Evolutionary conservation across 1,140 invertebrate genomes (phyloP).

Genomic region (Rhagoletis pomonella): DNA sequence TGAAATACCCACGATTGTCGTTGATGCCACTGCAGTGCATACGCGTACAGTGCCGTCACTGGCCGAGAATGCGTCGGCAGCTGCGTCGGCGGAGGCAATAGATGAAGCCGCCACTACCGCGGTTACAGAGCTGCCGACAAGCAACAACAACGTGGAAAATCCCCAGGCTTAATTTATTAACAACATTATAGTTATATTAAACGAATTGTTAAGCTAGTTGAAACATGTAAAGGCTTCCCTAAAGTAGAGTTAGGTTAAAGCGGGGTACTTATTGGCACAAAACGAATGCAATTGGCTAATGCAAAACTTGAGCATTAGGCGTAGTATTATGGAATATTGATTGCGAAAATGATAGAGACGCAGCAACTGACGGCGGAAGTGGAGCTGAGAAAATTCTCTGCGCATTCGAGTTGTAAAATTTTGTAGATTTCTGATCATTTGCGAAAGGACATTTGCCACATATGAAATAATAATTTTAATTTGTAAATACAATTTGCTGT

Average conservation of each 20-base stretch:
- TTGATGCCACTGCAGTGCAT: not conserved
- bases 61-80: not conserved
- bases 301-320: slow-evolving; percentile 4
- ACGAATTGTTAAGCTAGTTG: slow-evolving; percentile 29
- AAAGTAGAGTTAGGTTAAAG: slow-evolving; percentile 20
- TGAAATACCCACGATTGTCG: not conserved
- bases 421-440: not conserved
- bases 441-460: not conserved
- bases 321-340: slow-evolving; percentile 33
- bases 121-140: not conserved
- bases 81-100: not conserved
- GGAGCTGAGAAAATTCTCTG: not conserved
- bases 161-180: slow-evolving; percentile 1
- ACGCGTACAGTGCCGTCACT: not conserved
- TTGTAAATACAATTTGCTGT: slow-evolving; percentile 20
- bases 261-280: slow-evolving; percentile 20
- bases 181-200: not conserved
- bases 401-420: not conserved
- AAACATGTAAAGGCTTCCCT: slow-evolving; percentile 33
- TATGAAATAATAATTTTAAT: slow-evolving; percentile 2
- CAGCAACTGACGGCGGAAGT: not conserved
- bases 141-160: not conserved
- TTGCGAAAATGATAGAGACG: not conserved
- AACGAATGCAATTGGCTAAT: slow-evolving; percentile 33
- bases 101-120: not conserved